Conservation (phyloP, 2,888 invertebrate genomes). For the Catocala nupta region DNA sequence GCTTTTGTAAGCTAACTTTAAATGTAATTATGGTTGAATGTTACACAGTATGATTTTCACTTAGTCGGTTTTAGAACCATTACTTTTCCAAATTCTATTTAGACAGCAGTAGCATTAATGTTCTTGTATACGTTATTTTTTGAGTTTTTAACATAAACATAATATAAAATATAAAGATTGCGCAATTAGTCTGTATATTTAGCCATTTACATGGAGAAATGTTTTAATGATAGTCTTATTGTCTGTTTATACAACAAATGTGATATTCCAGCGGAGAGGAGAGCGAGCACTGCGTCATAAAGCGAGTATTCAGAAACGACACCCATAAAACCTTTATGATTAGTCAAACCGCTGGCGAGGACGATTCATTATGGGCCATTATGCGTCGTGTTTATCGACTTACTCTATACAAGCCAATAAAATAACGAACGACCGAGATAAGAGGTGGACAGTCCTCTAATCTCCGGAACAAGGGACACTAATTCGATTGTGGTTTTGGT, state of each 20-base stretch:
- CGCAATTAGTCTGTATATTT: slow-evolving; percentile 41
- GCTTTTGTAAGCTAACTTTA: slow-evolving; percentile 43
- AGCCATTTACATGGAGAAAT: slow-evolving; percentile 43
- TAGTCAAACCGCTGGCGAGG: slow-evolving; percentile 83
- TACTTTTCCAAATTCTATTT: slow-evolving; percentile 28
- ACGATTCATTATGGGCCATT: slow-evolving; percentile 87
- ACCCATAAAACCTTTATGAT: slow-evolving; percentile 86
- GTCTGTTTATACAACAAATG: slow-evolving; percentile 68
- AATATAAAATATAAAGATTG: slow-evolving; percentile 2
- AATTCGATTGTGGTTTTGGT: slow-evolving; percentile 87
- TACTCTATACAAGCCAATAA: slow-evolving; percentile 86
- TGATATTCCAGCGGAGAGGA: slow-evolving; percentile 52
- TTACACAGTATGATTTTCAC: slow-evolving; percentile 32
- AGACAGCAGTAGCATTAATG: slow-evolving; percentile 23
- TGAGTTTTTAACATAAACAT: background rate
- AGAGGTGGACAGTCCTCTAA: slow-evolving; percentile 86
- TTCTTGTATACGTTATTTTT: background rate
- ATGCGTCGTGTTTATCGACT: slow-evolving; percentile 87
- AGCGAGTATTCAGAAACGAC: slow-evolving; percentile 76
- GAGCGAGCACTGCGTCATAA: slow-evolving; percentile 67
- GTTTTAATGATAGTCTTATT: slow-evolving; percentile 60
- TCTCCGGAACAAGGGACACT: slow-evolving; percentile 87
- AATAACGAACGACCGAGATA: slow-evolving; percentile 87
- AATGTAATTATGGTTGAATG: slow-evolving; percentile 42
- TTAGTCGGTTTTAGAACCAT: slow-evolving; percentile 15